Evolutionary conservation across 2,113 vertebrate species (phyloP).

Genomic region (Trinectes maculatus): DNA sequence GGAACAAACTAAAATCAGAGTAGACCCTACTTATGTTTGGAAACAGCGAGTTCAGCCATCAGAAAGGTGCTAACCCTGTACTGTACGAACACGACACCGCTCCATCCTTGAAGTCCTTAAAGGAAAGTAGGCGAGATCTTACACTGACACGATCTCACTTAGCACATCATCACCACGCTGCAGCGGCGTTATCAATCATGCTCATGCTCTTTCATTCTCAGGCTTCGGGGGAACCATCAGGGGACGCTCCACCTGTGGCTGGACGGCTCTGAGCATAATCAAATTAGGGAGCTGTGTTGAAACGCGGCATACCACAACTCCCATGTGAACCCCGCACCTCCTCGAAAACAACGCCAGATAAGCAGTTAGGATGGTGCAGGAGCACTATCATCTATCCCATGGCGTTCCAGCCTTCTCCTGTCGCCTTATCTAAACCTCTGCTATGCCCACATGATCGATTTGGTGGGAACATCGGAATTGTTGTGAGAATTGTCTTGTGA

Average conservation of each 20-base stretch:
- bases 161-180: conserved; percentile 2
- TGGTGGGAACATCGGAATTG: neutral
- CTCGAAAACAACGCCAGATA: conserved; percentile 51
- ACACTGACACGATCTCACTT: neutral
- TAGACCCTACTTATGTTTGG: too few species aligned
- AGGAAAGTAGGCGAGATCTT: neutral
- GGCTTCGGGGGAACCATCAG: neutral
- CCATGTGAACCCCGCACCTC: conserved; percentile 54
- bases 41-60: too few species aligned
- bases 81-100: too few species aligned
- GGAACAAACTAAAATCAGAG: too few species aligned
- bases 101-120: too few species aligned
- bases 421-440: neutral
- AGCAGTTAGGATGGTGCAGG: conserved; percentile 17
- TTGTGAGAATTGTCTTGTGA: neutral
- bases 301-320: conserved; percentile 46
- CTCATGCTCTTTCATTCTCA: neutral
- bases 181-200: conserved; percentile 4
- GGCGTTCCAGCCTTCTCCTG: neutral
- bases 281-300: conserved; percentile 29
- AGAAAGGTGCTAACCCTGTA: too few species aligned
- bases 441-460: neutral
- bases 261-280: conserved; percentile 20
- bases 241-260: conserved; percentile 46
- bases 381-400: neutral